phyloP scores from a whole-genome alignment of 2,113 vertebrate genomes.

The Clarias macrocephalus region DNA sequence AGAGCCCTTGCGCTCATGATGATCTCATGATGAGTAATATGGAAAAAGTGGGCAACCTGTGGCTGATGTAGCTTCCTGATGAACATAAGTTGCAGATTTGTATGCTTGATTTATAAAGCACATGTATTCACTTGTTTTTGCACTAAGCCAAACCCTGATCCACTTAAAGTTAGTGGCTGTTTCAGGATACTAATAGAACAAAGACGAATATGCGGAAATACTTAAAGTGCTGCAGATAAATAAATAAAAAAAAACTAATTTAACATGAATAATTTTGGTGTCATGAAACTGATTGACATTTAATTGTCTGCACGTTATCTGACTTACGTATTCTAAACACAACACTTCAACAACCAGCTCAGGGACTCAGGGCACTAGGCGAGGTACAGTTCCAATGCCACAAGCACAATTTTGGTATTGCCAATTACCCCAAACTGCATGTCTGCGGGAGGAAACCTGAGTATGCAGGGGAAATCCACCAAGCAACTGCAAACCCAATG shows the following conservation, averaged over 20 bases:
- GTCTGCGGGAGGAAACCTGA: no score
- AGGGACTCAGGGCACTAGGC: no score
- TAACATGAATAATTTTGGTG: background rate
- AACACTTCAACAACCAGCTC: no score
- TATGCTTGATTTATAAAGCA: background rate
- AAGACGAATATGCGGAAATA: background rate
- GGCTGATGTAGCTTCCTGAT: background rate
- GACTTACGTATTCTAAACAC: no score
- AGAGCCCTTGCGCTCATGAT: background rate
- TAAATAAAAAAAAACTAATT: background rate
- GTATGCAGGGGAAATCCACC: no score
- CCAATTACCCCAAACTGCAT: no score
- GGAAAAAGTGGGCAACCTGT: slow-evolving; percentile 3
- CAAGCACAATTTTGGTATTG: no score
- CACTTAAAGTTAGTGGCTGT: background rate
- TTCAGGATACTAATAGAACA: background rate
- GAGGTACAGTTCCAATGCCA: no score
- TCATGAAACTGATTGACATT: background rate
- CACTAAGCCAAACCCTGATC: background rate
- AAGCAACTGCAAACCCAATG: no score
- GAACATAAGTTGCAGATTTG: background rate
- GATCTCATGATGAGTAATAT: slow-evolving; percentile 8
- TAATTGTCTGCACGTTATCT: background rate
- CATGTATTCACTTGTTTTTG: background rate
- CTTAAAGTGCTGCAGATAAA: background rate